phyloP scores from a whole-genome alignment of 1,140 invertebrate genomes.

The Drosophila arizonae region DNA sequence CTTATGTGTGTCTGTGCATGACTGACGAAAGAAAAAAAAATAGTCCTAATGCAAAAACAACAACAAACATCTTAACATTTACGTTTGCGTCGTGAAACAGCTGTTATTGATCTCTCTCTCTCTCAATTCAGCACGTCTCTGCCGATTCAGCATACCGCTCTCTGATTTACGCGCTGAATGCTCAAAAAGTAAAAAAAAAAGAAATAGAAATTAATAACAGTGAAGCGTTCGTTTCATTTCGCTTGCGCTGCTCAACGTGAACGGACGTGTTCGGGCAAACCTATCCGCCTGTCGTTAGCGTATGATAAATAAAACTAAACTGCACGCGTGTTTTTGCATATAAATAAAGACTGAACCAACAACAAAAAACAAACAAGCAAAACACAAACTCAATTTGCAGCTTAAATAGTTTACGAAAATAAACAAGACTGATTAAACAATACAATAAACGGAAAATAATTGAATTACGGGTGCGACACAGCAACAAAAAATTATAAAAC shows the following conservation, averaged over 20 bases:
- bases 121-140: slow-evolving; percentile 28
- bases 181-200: slow-evolving; percentile 16
- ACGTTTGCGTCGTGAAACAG: slow-evolving; percentile 45
- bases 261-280: slow-evolving; percentile 57
- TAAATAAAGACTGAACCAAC: slow-evolving; percentile 54
- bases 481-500: slow-evolving; percentile 10
- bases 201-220: slow-evolving; percentile 12
- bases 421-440: slow-evolving; percentile 71
- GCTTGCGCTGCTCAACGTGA: slow-evolving; percentile 63
- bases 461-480: slow-evolving; percentile 69
- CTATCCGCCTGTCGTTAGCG: slow-evolving; percentile 38
- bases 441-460: slow-evolving; percentile 64
- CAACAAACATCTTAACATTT: slow-evolving; percentile 29
- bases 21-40: not conserved
- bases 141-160: slow-evolving; percentile 23
- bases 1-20: not conserved
- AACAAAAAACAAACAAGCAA: slow-evolving; percentile 56
- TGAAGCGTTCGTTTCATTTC: slow-evolving; percentile 43
- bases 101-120: slow-evolving; percentile 29
- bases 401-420: slow-evolving; percentile 55
- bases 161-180: slow-evolving; percentile 29
- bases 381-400: slow-evolving; percentile 57
- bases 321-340: slow-evolving; percentile 46
- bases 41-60: slow-evolving; percentile 15
- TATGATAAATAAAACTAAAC: slow-evolving; percentile 42